phyloP scores from a whole-genome alignment of 2,797 vertebrate genomes.

The Spheniscus humboldti region DNA sequence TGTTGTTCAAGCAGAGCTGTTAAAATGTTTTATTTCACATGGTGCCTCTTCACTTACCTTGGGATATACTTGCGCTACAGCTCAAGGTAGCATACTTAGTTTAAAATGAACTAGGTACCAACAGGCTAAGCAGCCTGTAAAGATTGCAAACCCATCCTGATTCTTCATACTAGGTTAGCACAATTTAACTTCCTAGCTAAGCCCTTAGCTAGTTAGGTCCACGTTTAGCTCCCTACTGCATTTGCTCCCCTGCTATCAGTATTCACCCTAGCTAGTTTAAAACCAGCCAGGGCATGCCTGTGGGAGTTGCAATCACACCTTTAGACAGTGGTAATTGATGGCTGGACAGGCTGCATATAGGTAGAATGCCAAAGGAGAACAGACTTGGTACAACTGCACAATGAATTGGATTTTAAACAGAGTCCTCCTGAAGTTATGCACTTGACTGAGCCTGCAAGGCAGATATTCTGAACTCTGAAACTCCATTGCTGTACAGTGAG shows the following conservation, averaged over 20 bases:
- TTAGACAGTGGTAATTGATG: not conserved
- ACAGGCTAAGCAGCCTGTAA: not conserved
- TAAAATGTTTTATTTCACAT: not conserved
- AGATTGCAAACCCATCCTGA: not conserved
- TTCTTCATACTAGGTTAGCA: not conserved
- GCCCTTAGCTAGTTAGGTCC: not conserved
- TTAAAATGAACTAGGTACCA: not conserved
- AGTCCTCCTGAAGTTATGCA: not conserved
- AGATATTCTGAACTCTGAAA: not conserved
- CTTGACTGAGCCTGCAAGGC: not conserved
- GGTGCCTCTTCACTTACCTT: not conserved
- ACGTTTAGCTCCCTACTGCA: not conserved
- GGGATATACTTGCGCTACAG: not conserved
- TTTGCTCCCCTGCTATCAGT: not conserved
- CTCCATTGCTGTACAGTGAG: not conserved
- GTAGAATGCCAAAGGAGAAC: not conserved
- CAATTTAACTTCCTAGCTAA: not conserved
- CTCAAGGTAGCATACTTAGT: not conserved
- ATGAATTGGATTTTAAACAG: not conserved
- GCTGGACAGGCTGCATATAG: not conserved
- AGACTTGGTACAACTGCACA: not conserved
- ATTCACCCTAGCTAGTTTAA: not conserved
- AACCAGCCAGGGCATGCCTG: not conserved
- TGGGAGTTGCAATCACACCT: not conserved
- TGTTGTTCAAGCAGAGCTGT: not conserved